A percentile compares a stretch with the other conserved stretches of the same genome.
Conservation (phyloP, 2,113 vertebrate genomes). For the Philantomba maxwellii region DNA sequence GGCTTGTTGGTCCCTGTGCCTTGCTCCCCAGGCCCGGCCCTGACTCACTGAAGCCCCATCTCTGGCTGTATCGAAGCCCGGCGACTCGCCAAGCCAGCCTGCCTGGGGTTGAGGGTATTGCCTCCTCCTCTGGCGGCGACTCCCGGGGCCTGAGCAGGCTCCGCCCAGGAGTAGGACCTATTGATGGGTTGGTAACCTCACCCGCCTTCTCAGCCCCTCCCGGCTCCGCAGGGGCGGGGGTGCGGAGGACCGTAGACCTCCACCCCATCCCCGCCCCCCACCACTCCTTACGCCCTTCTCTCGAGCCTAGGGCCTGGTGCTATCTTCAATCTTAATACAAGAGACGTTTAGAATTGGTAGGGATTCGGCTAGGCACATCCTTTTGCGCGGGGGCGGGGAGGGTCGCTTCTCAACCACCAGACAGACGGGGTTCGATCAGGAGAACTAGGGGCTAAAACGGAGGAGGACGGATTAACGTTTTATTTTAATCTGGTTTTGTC, state of each 20-base stretch:
- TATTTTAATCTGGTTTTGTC: slow-evolving; percentile 70
- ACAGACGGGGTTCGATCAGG: not conserved
- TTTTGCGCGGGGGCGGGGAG: not conserved
- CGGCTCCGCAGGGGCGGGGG: not conserved
- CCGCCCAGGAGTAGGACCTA: not conserved
- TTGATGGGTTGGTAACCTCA: not conserved
- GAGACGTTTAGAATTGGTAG: not conserved
- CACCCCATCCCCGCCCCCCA: no score
- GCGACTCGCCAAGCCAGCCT: not conserved
- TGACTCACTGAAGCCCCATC: not conserved
- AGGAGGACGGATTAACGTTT: slow-evolving; percentile 68
- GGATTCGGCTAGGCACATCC: not conserved
- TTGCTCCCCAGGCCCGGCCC: not conserved
- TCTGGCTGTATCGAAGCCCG: not conserved
- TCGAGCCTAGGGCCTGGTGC: not conserved
- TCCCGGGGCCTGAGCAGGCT: not conserved
- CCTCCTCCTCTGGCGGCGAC: not conserved
- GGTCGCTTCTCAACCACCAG: slow-evolving; percentile 15
- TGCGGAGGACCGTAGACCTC: not conserved
- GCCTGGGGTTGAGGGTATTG: not conserved
- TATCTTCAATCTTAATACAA: not conserved
- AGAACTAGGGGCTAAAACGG: slow-evolving; percentile 34
- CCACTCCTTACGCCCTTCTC: not conserved
- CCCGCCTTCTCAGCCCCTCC: not conserved
- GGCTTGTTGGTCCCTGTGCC: not conserved